Evolutionary conservation across 2,888 invertebrate species (phyloP), one percentile per base, ranked within the genome.

Genomic region (Cryptocheilus praepositus): DNA sequence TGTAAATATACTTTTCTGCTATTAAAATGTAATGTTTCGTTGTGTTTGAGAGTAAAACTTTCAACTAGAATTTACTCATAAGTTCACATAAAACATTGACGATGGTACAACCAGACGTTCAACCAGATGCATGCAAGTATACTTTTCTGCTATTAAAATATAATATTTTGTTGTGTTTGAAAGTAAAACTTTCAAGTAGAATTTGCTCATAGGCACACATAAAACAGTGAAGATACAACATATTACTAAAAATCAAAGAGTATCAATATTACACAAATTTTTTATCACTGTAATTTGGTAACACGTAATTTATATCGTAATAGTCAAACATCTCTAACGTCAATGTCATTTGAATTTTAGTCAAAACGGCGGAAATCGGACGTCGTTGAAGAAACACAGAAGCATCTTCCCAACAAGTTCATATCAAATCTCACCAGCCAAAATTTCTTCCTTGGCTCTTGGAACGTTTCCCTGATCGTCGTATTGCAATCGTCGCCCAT

Each of bases 401-500:
- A 36, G 44, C 44, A 16, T 11, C 5, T n/a, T 18, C 16, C n/a
- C 16, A n/a, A 11, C 16, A 36, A 13, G 56, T 53, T 19, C 21
- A 49, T 16, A 8, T 16, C 44, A 36, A 49, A 22, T 58, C 81
- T 83, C 44, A 87, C 87, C 81, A 86, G 81, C 87, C 87, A 88
- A 65, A 87, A 87, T 56, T 81, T 82, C 62, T 84, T 86, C 25
- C 83, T 80, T 0, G 87, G 87, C 69, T 86, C 87, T 62, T 83
- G 85, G 57, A 87, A 86, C 19, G 73, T 76, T 18, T 85, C 85
- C 61, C 85, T 83, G 49, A 81, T 80, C 15, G 83, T 81, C 18
- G 79, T 71, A 61, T 82, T 81, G 22, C 73, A 79, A 18, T 86
- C 83, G 72, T 83, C 82, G 8, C 71, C 61, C 74, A 79, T 79